These are phyloP conservation scores for Anguilla pacifica DNA, from an alignment of 2,797 vertebrate species.

Conservation along the genomic window DNA sequence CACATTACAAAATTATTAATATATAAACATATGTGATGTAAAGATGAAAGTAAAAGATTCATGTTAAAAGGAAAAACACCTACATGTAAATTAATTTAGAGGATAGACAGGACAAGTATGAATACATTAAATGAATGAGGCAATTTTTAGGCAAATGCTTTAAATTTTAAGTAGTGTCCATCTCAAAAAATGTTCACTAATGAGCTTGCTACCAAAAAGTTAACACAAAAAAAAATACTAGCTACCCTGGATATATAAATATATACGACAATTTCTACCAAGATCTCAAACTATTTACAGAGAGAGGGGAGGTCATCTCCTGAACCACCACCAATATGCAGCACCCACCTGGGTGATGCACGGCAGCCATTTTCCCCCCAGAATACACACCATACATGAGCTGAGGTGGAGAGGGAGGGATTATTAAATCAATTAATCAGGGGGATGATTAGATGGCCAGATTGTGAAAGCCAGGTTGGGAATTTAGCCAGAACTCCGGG, in stretches of 20 bases:
- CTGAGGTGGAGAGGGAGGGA: neutral
- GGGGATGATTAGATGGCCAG: constrained; percentile 15
- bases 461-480: constrained; percentile 18
- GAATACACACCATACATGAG: neutral
- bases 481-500: constrained; percentile 12
- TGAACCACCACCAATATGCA: neutral
- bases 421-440: constrained; percentile 18
- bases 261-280: neutral
- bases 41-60: neutral
- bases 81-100: neutral
- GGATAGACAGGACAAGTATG: neutral
- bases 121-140: neutral
- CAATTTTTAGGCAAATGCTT: neutral
- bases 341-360: constrained; percentile 16
- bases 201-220: neutral
- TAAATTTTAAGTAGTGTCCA: neutral
- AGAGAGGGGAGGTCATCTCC: neutral
- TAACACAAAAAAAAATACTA: neutral
- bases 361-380: neutral
- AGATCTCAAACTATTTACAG: neutral
- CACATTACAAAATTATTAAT: neutral
- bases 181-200: neutral
- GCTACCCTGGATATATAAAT: neutral
- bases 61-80: neutral
- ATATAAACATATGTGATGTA: neutral